phyloP scores from a whole-genome alignment of 2,888 invertebrate species.

The Agrypnus murinus region DNA sequence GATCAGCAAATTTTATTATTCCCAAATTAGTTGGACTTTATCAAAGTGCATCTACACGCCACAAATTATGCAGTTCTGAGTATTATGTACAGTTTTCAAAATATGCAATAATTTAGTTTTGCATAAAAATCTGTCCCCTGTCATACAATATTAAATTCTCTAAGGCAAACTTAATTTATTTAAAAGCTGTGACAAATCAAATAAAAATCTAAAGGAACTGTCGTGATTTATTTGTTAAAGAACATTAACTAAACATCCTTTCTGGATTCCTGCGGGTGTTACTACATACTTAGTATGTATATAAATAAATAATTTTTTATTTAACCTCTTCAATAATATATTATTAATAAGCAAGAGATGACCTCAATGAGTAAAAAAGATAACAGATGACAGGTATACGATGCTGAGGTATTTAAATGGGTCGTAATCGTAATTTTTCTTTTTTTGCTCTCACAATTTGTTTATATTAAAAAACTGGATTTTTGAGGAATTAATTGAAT shows the following conservation, averaged over 20 bases:
- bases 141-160: not conserved
- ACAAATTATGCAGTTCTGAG: too few relatives aligned
- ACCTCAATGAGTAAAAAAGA: slow-evolving; percentile 27
- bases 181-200: slow-evolving; percentile 20
- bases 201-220: slow-evolving; percentile 11
- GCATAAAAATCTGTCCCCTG: too few relatives aligned
- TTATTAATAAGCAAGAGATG: slow-evolving; percentile 19
- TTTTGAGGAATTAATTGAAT: slow-evolving; percentile 19
- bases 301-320: slow-evolving; percentile 18
- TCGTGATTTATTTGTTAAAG: slow-evolving; percentile 19
- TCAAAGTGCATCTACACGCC: too few relatives aligned
- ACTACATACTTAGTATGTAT: slow-evolving; percentile 1
- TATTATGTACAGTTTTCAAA: too few relatives aligned
- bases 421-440: slow-evolving; percentile 15
- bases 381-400: slow-evolving; percentile 14
- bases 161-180: slow-evolving; percentile 7
- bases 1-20: too few relatives aligned
- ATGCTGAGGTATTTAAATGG: slow-evolving; percentile 24
- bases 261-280: slow-evolving; percentile 29
- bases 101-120: too few relatives aligned
- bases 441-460: not conserved
- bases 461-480: not conserved
- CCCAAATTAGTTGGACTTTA: too few relatives aligned
- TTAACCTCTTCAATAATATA: slow-evolving; percentile 9
- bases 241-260: slow-evolving; percentile 12